Conservation (phyloP, 2,888 invertebrate species). For the Caenorhabditis sulstoni region DNA sequence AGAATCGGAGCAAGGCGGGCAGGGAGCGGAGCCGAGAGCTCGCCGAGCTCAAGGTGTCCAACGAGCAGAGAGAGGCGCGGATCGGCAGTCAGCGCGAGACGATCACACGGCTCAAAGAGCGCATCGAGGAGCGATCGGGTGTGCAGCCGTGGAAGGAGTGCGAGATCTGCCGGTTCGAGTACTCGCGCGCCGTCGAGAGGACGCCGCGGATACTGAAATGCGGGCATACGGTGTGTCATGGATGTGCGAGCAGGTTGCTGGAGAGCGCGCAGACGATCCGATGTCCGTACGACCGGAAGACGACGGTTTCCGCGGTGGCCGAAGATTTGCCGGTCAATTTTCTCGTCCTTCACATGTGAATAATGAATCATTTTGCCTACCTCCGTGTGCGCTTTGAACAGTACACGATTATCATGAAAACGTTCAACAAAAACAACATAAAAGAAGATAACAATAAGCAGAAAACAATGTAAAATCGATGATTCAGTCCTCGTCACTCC, state of each 20-base stretch:
- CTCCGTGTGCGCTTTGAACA: too few relatives aligned
- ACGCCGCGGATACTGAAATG: neutral
- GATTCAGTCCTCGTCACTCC: conserved; percentile 66
- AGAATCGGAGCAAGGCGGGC: too few relatives aligned
- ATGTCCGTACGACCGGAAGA: neutral
- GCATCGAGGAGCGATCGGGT: too few relatives aligned
- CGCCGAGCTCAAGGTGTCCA: too few relatives aligned
- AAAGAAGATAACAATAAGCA: conserved; percentile 36
- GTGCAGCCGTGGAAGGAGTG: too few relatives aligned
- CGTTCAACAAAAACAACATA: conserved; percentile 8
- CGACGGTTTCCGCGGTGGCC: neutral
- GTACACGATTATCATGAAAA: neutral
- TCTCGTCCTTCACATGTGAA: neutral
- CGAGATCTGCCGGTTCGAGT: neutral
- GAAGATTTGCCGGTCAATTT: neutral
- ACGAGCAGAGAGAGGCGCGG: too few relatives aligned
- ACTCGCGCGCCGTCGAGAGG: neutral
- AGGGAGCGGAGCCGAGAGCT: too few relatives aligned
- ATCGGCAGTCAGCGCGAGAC: too few relatives aligned
- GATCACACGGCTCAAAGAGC: too few relatives aligned
- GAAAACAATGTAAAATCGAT: neutral
- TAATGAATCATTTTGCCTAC: too few relatives aligned
- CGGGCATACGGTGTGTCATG: neutral
- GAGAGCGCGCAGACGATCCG: neutral
- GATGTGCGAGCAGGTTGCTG: neutral